phyloP scores from a whole-genome alignment of 2,113 vertebrate genomes.

The Neotragus pygmaeus region DNA sequence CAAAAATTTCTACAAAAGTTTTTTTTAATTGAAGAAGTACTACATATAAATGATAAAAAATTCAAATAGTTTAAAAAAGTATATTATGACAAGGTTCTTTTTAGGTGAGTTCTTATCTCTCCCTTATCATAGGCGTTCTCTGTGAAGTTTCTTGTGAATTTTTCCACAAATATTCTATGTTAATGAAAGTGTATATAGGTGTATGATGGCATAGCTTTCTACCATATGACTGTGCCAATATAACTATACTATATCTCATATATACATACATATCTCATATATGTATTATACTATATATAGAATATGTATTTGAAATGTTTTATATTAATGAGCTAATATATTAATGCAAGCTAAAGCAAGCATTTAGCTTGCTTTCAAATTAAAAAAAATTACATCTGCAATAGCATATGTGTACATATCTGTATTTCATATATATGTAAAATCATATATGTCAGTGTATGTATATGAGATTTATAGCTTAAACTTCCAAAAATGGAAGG shows the following conservation, averaged over 20 bases:
- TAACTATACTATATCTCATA: not conserved
- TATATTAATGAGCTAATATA: not conserved
- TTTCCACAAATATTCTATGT: not conserved
- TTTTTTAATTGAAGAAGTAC: not conserved
- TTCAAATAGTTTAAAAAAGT: not conserved
- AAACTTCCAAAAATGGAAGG: not conserved
- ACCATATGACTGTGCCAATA: not conserved
- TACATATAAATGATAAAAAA: not conserved
- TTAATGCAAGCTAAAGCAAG: too few relatives aligned
- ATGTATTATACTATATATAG: not conserved
- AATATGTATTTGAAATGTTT: constrained; percentile 4
- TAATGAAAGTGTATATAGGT: not conserved
- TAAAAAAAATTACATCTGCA: not conserved
- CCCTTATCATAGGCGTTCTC: not conserved
- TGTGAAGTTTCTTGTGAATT: not conserved
- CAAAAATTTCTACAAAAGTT: not conserved
- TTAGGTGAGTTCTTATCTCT: not conserved
- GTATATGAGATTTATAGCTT: not conserved
- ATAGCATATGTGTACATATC: not conserved
- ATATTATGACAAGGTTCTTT: not conserved
- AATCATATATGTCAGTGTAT: not conserved
- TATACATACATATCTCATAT: not conserved
- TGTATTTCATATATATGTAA: not conserved
- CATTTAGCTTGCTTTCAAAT: not conserved
- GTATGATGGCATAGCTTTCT: not conserved